Conservation (phyloP, 2,113 vertebrate species). For the Sebastes fasciatus region DNA sequence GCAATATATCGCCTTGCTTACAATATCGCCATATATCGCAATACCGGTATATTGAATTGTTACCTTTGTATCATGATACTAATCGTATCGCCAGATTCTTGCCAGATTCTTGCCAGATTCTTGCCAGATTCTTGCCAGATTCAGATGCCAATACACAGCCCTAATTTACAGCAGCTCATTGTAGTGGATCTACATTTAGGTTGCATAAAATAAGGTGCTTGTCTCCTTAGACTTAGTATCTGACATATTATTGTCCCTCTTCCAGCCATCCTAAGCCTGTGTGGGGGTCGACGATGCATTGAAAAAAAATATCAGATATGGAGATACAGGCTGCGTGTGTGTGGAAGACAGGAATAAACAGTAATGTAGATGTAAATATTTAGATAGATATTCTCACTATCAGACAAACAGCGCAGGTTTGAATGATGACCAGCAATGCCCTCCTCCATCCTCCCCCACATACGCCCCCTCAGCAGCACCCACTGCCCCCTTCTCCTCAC, state of each 20-base stretch:
- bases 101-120: no score
- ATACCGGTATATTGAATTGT: no score
- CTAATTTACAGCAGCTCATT: neutral
- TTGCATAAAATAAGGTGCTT: slow-evolving; percentile 10
- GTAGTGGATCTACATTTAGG: neutral
- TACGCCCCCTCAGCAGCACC: slow-evolving; percentile 35
- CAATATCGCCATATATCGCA: no score
- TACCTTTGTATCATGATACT: no score
- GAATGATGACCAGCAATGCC: slow-evolving; percentile 73
- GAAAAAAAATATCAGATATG: slow-evolving; percentile 68
- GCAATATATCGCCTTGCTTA: no score
- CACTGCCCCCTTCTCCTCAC: slow-evolving; percentile 47
- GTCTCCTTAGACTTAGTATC: slow-evolving; percentile 18
- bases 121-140: no score
- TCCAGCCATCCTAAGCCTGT: slow-evolving; percentile 62
- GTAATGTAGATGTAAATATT: slow-evolving; percentile 97
- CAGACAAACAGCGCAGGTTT: slow-evolving; percentile 81
- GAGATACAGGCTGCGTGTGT: slow-evolving; percentile 50
- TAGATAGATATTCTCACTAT: slow-evolving; percentile 87
- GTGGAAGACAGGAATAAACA: slow-evolving; percentile 86
- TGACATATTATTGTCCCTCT: slow-evolving; percentile 50
- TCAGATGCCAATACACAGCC: no score
- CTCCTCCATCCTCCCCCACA: slow-evolving; percentile 62
- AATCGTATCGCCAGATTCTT: no score
- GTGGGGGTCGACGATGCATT: slow-evolving; percentile 56